Base-by-base conservation (phyloP, 2,888 invertebrate species). In the Macaria liturata region DNA sequence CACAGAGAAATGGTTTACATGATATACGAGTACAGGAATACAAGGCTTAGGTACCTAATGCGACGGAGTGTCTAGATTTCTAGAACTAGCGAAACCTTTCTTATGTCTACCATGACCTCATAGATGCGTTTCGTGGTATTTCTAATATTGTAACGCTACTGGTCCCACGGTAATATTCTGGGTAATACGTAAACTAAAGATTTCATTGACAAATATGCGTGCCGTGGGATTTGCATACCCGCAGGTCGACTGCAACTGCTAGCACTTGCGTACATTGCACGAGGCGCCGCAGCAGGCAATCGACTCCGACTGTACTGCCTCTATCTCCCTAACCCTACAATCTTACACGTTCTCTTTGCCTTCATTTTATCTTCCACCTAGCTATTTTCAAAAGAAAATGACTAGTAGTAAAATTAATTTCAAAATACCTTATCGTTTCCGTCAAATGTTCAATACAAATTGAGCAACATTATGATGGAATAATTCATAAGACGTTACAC, bases 321-420 rank as follows among this genome's bases (percentile, higher is more conserved):
- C 20, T 37, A 52, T 57, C 58, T 58, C 65, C 56, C 63, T 58
- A 67, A 69, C 66, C 65, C 61, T 61, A 69, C 65, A 62, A 64
- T 56, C 69, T 58, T 64, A 61, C 32, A 67, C 68, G 6, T 62
- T 71, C 68, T 74, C 67, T 71, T 62, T 74, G 69, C 70, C 70
- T 68, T 74, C 75, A 72, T 73, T 77, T 76, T 76, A 79, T 76
- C 75, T 76, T 75, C 76, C 79, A 78, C 78, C 85, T 87, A 86
- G 87, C 83, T 85, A 88, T 90, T 90, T 89, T 89, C 88, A 84
- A 88, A 86, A 86, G 88, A 88, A 90, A 89, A 88, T 88, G 86
- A 88, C 90, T 90, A 88, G 86, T 84, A 83, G 80, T 84, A 81
- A 80, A 76, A 74, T 74, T 76, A 72, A 80, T 80, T 82, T 81